A percentile compares a stretch with the other conserved stretches of the same genome.
These are phyloP conservation scores for Clarias gariepinus DNA, from an alignment of 2,113 vertebrate species.

Conservation along the genomic window DNA sequence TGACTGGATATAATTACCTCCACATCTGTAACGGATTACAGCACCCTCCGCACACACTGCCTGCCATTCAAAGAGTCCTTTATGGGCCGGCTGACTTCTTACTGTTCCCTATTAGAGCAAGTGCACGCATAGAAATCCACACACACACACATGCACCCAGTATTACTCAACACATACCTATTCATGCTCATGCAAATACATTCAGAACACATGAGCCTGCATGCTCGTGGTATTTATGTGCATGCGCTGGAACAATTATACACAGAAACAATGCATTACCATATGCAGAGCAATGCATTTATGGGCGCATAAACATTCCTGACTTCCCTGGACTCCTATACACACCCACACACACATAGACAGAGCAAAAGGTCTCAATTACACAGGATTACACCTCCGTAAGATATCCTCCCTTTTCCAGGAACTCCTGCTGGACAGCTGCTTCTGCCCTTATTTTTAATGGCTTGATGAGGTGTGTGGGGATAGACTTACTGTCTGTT, in stretches of 20 bases:
- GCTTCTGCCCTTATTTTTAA: slow-evolving; percentile 51
- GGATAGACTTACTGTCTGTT: slow-evolving; percentile 33
- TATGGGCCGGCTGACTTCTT: slow-evolving; percentile 69
- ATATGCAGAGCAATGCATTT: slow-evolving; percentile 43
- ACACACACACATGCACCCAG: slow-evolving; percentile 23
- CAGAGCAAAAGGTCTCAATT: slow-evolving; percentile 36
- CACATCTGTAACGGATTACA: slow-evolving; percentile 78
- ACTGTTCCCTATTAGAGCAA: slow-evolving; percentile 69
- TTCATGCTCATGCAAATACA: slow-evolving; percentile 42
- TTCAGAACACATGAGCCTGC: slow-evolving; percentile 12
- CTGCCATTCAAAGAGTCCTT: slow-evolving; percentile 76
- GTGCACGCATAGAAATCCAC: slow-evolving; percentile 54
- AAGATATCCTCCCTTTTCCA: slow-evolving; percentile 42
- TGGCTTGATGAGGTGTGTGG: neutral
- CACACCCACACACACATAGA: slow-evolving; percentile 6
- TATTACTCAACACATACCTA: slow-evolving; percentile 42
- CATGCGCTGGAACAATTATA: slow-evolving; percentile 16
- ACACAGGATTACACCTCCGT: slow-evolving; percentile 34
- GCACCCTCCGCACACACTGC: slow-evolving; percentile 55
- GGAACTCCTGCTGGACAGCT: slow-evolving; percentile 45
- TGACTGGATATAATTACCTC: slow-evolving; percentile 75
- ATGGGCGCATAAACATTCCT: slow-evolving; percentile 20
- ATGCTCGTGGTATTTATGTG: slow-evolving; percentile 2
- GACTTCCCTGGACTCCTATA: neutral
- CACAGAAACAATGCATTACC: slow-evolving; percentile 16